These are phyloP conservation scores for Peromyscus californicus DNA, from an alignment of 2,113 vertebrate genomes.

Conservation along the genomic window DNA sequence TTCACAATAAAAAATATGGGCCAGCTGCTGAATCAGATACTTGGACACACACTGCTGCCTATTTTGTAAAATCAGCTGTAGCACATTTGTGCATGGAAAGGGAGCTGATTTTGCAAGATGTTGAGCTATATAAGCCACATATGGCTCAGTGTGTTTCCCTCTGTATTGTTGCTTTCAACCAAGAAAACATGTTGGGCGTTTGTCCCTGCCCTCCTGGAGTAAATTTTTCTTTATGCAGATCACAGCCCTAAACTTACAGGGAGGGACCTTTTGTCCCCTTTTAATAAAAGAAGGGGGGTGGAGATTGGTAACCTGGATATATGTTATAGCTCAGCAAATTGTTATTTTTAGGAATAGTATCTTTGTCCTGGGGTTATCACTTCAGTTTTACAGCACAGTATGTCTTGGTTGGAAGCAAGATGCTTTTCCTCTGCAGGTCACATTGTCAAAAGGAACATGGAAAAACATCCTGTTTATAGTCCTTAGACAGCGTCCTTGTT, in stretches of 20 bases:
- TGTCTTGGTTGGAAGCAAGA: neutral
- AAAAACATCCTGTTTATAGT: neutral
- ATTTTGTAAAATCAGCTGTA: conserved; percentile 83
- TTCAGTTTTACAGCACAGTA: conserved; percentile 27
- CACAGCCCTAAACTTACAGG: neutral
- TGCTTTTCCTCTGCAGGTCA: neutral
- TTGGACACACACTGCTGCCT: conserved; percentile 77
- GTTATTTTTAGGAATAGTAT: neutral
- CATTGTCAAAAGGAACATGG: neutral
- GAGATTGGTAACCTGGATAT: neutral
- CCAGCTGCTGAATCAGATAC: conserved; percentile 83
- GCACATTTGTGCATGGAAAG: conserved; percentile 76
- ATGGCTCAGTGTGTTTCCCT: conserved; percentile 67
- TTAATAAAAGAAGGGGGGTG: neutral
- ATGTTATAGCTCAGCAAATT: neutral
- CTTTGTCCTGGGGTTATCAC: neutral
- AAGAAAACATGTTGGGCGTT: conserved; percentile 62
- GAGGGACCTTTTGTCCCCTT: neutral
- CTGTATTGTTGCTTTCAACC: conserved; percentile 74
- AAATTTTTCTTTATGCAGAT: conserved; percentile 51
- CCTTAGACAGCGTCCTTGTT: neutral
- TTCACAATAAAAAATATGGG: conserved; percentile 78
- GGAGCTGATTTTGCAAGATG: conserved; percentile 84
- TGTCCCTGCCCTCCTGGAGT: conserved; percentile 27
- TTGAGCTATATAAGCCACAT: conserved; percentile 72